Conservation (phyloP, 2,888 invertebrate genomes). For the Spodoptera picta region DNA sequence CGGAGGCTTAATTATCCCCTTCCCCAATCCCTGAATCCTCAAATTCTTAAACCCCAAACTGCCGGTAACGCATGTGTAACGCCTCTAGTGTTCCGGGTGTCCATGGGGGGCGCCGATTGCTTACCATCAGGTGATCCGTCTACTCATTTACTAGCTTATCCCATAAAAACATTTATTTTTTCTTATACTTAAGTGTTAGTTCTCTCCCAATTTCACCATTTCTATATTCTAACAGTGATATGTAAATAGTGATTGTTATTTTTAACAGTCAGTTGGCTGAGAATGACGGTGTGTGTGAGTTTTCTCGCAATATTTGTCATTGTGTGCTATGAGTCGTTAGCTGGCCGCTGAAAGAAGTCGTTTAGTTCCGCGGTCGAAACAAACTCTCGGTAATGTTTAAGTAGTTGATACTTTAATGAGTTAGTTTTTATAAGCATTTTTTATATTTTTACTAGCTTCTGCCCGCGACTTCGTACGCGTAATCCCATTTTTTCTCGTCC, state of each 20-base stretch:
- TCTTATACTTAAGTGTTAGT: background rate
- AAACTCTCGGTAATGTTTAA: conserved; percentile 60
- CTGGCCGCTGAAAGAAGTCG: conserved; percentile 72
- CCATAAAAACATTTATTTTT: background rate
- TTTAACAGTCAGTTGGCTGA: conserved; percentile 38
- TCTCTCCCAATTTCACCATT: conserved; percentile 25
- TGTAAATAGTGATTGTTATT: conserved; percentile 34
- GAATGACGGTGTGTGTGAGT: conserved; percentile 45
- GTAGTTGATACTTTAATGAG: conserved; percentile 50
- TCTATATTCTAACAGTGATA: conserved; percentile 9
- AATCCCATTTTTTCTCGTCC: no score
- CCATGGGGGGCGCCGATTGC: no score
- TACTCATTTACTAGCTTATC: no score
- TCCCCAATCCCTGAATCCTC: no score
- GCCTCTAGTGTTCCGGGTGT: no score
- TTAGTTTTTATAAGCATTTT: no score
- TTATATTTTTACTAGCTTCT: no score
- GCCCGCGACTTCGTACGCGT: no score
- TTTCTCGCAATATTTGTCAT: conserved; percentile 74
- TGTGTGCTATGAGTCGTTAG: conserved; percentile 70
- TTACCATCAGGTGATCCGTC: no score
- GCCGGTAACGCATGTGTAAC: no score
- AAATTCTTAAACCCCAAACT: no score
- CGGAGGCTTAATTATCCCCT: no score
- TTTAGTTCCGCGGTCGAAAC: conserved; percentile 72